These are phyloP conservation scores for Melieria picta DNA, from an alignment of 2,888 invertebrate species.

Conservation along the genomic window DNA sequence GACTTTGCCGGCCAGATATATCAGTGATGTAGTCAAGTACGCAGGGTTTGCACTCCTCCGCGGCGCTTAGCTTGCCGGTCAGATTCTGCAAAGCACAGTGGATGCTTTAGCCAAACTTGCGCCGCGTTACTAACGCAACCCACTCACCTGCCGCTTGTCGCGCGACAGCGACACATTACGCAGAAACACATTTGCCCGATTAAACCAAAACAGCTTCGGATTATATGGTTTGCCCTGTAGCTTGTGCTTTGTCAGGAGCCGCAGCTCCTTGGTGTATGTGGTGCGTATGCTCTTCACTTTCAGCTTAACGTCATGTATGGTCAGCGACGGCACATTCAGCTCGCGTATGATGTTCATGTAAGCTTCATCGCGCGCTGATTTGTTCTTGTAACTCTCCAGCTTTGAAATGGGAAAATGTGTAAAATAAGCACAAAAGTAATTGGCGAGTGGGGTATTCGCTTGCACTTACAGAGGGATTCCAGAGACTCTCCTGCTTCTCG, in stretches of 20 bases:
- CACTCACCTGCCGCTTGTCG: conserved; percentile 18
- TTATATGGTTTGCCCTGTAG: conserved; percentile 42
- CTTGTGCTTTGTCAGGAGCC: conserved; percentile 45
- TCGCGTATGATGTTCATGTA: conserved; percentile 50
- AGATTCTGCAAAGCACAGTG: conserved; percentile 4
- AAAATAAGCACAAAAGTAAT: no score
- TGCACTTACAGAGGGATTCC: conserved; percentile 43
- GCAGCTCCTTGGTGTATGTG: conserved; percentile 53
- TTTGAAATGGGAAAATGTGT: conserved; percentile 1
- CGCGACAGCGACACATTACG: conserved; percentile 45
- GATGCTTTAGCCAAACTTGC: not conserved
- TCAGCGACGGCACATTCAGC: conserved; percentile 50
- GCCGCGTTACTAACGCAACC: no score
- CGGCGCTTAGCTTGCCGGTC: not conserved
- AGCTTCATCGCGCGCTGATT: conserved; percentile 47
- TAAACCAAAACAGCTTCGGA: conserved; percentile 52
- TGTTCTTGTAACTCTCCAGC: conserved; percentile 52
- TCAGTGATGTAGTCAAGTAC: conserved; percentile 14
- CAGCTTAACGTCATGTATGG: conserved; percentile 51
- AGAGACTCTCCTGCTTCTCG: conserved; percentile 51
- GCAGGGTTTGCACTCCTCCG: conserved; percentile 18
- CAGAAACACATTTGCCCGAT: conserved; percentile 48
- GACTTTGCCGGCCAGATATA: conserved; percentile 1
- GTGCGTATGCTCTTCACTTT: conserved; percentile 58
- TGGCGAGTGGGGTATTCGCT: no score